Percentiles rank a stretch among this genome's conserved stretches.
These are phyloP conservation scores for Neodiprion pinetum DNA, from an alignment of 1,140 invertebrate genomes.

Conservation along the genomic window DNA sequence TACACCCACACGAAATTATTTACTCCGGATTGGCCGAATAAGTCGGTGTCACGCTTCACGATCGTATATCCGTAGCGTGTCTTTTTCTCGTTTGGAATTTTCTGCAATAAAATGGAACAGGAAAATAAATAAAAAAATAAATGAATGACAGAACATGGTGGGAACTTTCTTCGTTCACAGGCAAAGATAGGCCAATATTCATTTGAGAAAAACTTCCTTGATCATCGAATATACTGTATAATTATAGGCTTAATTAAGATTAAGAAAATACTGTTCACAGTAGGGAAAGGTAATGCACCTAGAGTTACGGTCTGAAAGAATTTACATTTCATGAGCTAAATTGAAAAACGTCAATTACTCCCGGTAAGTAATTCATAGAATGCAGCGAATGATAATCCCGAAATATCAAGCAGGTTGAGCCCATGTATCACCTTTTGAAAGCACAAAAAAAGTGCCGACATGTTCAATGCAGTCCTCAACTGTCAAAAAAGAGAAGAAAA, in stretches of 20 bases:
- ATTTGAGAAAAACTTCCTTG: not conserved
- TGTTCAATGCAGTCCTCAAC: slow-evolving; percentile 35
- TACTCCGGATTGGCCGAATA: not conserved
- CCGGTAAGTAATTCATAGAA: not conserved
- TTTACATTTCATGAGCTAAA: too few relatives aligned
- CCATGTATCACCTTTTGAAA: slow-evolving; percentile 22
- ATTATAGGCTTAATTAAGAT: too few relatives aligned
- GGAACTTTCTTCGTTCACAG: not conserved
- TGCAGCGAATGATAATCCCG: not conserved
- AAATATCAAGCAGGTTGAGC: not conserved
- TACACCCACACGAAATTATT: not conserved
- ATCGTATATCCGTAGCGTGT: not conserved
- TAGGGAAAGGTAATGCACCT: too few relatives aligned
- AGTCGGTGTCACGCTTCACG: not conserved
- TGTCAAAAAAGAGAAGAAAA: not conserved
- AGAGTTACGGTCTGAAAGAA: too few relatives aligned
- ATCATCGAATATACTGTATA: too few relatives aligned
- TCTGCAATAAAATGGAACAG: not conserved
- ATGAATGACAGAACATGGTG: not conserved
- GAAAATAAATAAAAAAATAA: too few relatives aligned
- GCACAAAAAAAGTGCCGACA: slow-evolving; percentile 22
- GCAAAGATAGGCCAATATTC: not conserved
- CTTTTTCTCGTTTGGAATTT: not conserved
- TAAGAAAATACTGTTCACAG: too few relatives aligned
- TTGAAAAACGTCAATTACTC: not conserved